Conservation (phyloP, 2,113 vertebrate species). For the Xyliphius kryptos region DNA sequence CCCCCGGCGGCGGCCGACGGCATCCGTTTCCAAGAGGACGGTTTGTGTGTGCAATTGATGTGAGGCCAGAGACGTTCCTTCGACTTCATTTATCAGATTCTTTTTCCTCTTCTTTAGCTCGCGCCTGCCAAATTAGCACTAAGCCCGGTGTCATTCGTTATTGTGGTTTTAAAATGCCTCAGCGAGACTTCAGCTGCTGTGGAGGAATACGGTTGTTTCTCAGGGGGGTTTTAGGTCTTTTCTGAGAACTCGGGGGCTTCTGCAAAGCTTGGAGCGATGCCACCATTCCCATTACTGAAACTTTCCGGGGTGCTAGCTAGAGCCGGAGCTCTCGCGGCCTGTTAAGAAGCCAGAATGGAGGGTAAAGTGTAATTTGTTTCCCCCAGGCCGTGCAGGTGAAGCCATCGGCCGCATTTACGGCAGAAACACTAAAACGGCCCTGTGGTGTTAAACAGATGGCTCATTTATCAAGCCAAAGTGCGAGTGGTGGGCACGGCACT, state of each 20-base stretch:
- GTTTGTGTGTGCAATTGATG: conserved; percentile 25
- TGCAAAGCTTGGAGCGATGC: conserved; percentile 66
- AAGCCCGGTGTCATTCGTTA: conserved; percentile 32
- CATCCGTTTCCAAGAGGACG: conserved; percentile 23
- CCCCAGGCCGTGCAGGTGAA: conserved; percentile 74
- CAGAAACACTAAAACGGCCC: conserved; percentile 84
- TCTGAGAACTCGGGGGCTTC: conserved; percentile 7
- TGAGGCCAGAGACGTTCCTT: conserved; percentile 25
- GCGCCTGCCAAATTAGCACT: conserved; percentile 41
- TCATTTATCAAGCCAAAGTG: too few relatives aligned
- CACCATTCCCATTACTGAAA: conserved; percentile 82
- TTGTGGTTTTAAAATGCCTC: conserved; percentile 22
- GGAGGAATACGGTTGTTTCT: conserved; percentile 26
- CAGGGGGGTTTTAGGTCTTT: conserved; percentile 16
- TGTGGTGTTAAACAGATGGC: conserved; percentile 74
- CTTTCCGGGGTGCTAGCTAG: conserved; percentile 67
- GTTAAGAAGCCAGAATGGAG: conserved; percentile 67
- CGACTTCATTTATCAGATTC: conserved; percentile 32
- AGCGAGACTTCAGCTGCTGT: conserved; percentile 13
- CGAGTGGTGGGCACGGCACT: conserved; percentile 57
- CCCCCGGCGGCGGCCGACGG: too few relatives aligned
- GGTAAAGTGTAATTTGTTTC: conserved; percentile 83
- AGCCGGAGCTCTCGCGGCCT: conserved; percentile 69
- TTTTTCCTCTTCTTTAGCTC: conserved; percentile 28
- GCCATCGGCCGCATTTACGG: conserved; percentile 84